Conservation (phyloP, 2,113 vertebrate species). For the Rhodinocichla rosea region DNA sequence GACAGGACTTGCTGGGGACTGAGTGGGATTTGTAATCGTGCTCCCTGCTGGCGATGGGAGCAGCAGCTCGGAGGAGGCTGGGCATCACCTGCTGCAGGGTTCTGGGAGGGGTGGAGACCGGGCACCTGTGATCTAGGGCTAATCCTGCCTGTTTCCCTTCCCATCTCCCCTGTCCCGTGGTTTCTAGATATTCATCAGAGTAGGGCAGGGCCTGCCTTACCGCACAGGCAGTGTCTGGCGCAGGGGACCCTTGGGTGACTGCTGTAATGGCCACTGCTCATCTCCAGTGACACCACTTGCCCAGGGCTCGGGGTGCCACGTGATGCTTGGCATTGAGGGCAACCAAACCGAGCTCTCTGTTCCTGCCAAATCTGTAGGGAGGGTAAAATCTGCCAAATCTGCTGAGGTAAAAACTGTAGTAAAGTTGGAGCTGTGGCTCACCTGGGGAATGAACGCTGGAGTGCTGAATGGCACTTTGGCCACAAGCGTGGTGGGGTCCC, state of each 20-base stretch:
- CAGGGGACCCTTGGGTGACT: neutral
- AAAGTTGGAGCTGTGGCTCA: neutral
- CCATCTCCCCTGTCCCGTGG: neutral
- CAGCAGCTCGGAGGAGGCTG: neutral
- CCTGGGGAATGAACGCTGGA: accelerated
- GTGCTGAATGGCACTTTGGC: neutral
- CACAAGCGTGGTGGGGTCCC: accelerated
- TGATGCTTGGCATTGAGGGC: neutral
- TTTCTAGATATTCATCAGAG: neutral
- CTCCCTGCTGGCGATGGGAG: neutral
- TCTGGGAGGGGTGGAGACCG: neutral
- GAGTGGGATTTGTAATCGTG: neutral
- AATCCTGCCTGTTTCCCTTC: neutral
- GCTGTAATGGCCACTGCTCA: neutral
- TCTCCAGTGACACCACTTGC: neutral
- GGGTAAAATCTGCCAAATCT: too few relatives aligned
- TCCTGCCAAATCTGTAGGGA: neutral
- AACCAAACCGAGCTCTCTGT: neutral
- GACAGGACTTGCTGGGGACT: neutral
- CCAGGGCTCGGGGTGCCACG: neutral
- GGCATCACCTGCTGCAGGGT: neutral
- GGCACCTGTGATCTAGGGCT: neutral
- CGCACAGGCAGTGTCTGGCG: accelerated
- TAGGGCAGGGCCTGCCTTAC: neutral
- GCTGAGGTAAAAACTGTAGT: neutral